Base-by-base conservation (phyloP, 2,888 invertebrate species). In the Melinaea menophilus region DNA sequence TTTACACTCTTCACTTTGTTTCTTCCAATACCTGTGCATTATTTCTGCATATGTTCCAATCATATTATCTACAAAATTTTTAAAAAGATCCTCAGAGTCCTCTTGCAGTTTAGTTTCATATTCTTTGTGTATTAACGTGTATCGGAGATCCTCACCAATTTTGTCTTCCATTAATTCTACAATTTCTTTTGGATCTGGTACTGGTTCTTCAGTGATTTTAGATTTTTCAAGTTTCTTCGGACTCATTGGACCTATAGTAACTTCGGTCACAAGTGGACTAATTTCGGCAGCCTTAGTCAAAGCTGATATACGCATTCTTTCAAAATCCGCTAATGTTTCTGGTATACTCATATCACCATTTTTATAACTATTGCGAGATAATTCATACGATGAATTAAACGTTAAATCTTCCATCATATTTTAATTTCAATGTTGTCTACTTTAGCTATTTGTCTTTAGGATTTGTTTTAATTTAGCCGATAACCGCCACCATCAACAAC, bases 241-340 rank as follows among this genome's bases (percentile, higher is more conserved):
- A 59, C 78, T 82, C 12, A 81, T 82, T 1, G 92, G 91, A 1
- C 92, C 92, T 62, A 92, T 88, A 0, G 93, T 93, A 1, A 90
- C 90, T 78, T 91, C 87, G 68, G 87, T 86, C 1, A 93, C 81
- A 46, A 79, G 74, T 2, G 88, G 86, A 65, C 92, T 92, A 35
- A 93, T 88, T 73, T 85, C 83, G 22, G 89, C 90, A 3, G 92
- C 92, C 77, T 93, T 94, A 47, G 86, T 89, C 34, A 94, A 77
- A 4, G 92, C 93, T 3, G 93, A 92, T 64, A 93, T 83, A 71
- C 93, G 92, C 56, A 93, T 77, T 72, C 86, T 86, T 62, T 89
- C 90, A 73, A 93, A 85, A 70, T 82, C 86, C 3, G 81, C 77
- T 33, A 88, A 73, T 57, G 82, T 75, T 58, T 84, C 84, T 60